Conservation (phyloP, 2,797 vertebrate species). For the Pseudotriccus pelzelni region DNA sequence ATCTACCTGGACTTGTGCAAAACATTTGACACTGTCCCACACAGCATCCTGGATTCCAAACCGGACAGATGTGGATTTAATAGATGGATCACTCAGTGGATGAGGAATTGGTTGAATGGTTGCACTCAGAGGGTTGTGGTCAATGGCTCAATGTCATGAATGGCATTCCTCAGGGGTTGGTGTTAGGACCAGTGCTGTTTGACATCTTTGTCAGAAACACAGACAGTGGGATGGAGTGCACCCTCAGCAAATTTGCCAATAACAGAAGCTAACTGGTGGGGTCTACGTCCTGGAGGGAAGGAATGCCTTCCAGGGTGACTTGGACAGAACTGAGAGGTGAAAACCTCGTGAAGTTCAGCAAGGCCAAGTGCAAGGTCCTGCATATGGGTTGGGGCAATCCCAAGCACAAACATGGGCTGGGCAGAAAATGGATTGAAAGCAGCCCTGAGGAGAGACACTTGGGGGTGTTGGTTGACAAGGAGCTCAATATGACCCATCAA, state of each 20-base stretch:
- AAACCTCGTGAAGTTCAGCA: not conserved
- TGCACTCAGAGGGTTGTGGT: not conserved
- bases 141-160: not conserved
- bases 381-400: not conserved
- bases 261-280: not conserved
- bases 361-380: not conserved
- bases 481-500: not conserved
- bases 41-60: not conserved
- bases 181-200: not conserved
- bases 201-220: not conserved
- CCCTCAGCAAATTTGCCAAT: not conserved
- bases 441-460: not conserved
- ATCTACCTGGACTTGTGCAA: not conserved
- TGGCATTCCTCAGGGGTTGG: not conserved
- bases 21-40: not conserved
- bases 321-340: not conserved
- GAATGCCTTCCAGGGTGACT: not conserved
- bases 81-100: not conserved
- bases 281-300: not conserved
- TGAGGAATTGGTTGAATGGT: not conserved
- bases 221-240: not conserved
- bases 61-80: not conserved
- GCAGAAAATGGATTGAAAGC: not conserved
- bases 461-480: not conserved
- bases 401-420: not conserved